These are phyloP conservation scores for Chelon labrosus DNA, from an alignment of 2,797 vertebrate genomes.

Conservation along the genomic window DNA sequence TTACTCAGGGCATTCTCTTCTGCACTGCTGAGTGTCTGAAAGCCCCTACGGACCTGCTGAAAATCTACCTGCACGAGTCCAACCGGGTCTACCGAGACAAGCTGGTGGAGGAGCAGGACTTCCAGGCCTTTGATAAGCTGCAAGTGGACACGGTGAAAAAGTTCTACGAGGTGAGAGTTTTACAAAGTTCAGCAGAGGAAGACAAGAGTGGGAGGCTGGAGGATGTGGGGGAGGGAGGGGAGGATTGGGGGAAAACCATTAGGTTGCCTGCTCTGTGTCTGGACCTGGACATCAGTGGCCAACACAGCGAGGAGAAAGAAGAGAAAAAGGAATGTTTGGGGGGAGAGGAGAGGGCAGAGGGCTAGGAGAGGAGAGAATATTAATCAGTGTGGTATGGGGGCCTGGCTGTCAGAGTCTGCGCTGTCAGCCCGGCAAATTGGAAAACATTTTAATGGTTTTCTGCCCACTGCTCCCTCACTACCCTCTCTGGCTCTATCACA, in stretches of 20 bases:
- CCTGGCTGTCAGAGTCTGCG: conserved; percentile 76
- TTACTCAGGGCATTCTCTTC: conserved; percentile 91
- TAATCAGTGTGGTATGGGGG: conserved; percentile 75
- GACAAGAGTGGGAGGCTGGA: conserved; percentile 32
- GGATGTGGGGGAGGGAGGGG: background rate
- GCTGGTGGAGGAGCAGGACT: conserved; percentile 91
- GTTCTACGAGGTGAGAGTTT: conserved; percentile 87
- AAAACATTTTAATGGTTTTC: conserved; percentile 86
- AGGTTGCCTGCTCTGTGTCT: conserved; percentile 68
- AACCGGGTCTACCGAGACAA: conserved; percentile 94
- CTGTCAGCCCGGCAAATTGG: conserved; percentile 83
- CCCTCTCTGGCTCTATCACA: conserved; percentile 73
- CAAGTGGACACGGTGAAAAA: conserved; percentile 90
- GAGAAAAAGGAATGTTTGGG: conserved; percentile 41
- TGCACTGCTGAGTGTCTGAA: conserved; percentile 89
- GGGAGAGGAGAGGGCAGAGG: conserved; percentile 1
- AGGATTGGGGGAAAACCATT: conserved; percentile 62
- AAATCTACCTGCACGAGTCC: conserved; percentile 94
- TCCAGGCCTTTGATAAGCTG: conserved; percentile 90
- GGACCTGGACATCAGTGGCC: conserved; percentile 72
- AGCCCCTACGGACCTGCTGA: conserved; percentile 88
- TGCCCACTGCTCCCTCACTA: conserved; percentile 62
- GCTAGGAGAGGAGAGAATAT: conserved; percentile 67
- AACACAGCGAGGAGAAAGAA: conserved; percentile 60
- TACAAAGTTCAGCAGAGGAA: conserved; percentile 62